phyloP scores from a whole-genome alignment of 2,113 vertebrate genomes.

The Centropristis striata region DNA sequence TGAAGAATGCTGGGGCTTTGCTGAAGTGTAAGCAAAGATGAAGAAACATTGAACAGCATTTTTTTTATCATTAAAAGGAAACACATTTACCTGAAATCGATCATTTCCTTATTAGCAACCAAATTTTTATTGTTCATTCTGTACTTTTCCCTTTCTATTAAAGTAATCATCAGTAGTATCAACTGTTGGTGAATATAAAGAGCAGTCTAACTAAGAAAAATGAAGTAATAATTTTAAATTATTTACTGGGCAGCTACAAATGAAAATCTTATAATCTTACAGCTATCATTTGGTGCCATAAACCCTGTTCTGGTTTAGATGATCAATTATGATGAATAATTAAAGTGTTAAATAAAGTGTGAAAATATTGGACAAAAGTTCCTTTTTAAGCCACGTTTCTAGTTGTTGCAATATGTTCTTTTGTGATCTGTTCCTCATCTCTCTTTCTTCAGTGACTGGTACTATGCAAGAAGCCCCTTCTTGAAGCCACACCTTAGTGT shows the following conservation, averaged over 20 bases:
- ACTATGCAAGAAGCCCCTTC: slow-evolving; percentile 94
- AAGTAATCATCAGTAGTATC: background rate
- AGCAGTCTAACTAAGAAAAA: background rate
- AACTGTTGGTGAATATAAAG: background rate
- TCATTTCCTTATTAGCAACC: background rate
- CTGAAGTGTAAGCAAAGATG: background rate
- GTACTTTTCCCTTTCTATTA: background rate
- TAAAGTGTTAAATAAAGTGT: no score
- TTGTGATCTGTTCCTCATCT: slow-evolving; percentile 2
- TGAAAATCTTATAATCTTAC: background rate
- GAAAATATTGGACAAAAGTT: background rate
- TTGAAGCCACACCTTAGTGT: slow-evolving; percentile 91
- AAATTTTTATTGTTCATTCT: background rate
- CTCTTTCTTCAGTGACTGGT: slow-evolving; percentile 91
- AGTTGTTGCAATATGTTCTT: background rate
- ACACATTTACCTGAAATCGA: background rate
- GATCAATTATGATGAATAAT: background rate
- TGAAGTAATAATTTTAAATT: background rate
- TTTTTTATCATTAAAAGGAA: background rate
- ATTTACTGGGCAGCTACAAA: no score
- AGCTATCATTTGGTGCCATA: background rate
- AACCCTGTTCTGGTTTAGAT: background rate
- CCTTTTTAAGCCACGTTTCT: background rate
- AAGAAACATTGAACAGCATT: background rate
- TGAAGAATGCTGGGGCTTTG: background rate